Evolutionary conservation across 2,797 vertebrate species (phyloP).

Genomic region (Spheniscus humboldti): DNA sequence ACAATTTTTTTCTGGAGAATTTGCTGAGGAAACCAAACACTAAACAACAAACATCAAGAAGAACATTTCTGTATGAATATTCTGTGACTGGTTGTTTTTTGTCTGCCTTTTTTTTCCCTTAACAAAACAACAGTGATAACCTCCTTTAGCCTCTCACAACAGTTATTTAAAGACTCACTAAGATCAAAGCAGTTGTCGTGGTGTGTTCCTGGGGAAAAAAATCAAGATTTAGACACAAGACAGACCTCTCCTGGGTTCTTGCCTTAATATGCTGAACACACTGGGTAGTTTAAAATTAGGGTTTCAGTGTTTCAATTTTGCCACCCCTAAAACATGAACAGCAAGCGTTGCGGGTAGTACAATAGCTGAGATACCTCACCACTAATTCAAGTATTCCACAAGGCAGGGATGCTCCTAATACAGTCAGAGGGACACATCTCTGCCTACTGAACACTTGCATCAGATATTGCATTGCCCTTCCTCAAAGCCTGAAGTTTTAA

Average conservation of each 20-base stretch:
- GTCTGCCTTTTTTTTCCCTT: background rate
- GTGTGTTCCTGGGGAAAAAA: background rate
- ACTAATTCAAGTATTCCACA: background rate
- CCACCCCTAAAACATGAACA: background rate
- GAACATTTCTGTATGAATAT: background rate
- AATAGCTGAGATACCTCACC: background rate
- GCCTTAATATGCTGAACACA: background rate
- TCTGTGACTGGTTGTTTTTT: background rate
- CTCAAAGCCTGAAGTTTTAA: background rate
- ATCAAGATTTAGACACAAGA: background rate
- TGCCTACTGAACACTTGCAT: background rate
- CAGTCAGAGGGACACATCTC: background rate
- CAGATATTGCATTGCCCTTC: background rate
- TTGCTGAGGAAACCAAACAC: background rate
- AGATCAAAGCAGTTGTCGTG: background rate
- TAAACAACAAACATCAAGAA: background rate
- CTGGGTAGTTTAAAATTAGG: background rate
- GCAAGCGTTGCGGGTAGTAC: accelerated
- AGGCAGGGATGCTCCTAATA: background rate
- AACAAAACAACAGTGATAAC: background rate
- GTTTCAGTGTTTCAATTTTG: background rate
- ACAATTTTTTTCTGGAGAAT: background rate
- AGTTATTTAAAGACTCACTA: background rate
- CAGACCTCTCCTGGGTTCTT: background rate
- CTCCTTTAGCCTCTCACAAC: background rate